A percentile compares a stretch with the other conserved stretches of the same genome.
phyloP scores from a whole-genome alignment of 2,888 invertebrate genomes.

The Sarcophaga variegata region DNA sequence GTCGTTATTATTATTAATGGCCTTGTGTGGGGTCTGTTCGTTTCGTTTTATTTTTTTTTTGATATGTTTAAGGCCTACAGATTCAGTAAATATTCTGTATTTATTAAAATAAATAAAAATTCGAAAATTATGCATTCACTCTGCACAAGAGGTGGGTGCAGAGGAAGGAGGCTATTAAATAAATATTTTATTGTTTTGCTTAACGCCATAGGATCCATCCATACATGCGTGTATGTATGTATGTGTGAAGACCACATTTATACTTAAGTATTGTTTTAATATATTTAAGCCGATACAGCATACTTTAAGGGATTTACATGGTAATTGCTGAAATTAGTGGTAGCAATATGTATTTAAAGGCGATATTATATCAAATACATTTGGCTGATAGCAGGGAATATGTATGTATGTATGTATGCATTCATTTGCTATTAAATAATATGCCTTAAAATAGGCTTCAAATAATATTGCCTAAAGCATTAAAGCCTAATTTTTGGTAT shows the following conservation, averaged over 20 bases:
- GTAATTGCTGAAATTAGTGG: slow-evolving; percentile 14
- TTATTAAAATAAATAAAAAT: not conserved
- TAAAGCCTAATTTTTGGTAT: no score
- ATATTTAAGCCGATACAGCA: not conserved
- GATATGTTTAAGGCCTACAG: not conserved
- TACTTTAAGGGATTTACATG: slow-evolving; percentile 20
- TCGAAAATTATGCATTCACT: not conserved
- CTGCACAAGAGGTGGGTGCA: not conserved
- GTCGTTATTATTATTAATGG: not conserved
- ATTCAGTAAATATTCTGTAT: not conserved
- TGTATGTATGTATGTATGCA: no score
- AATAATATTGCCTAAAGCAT: no score
- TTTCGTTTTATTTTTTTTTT: not conserved
- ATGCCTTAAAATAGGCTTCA: no score
- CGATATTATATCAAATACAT: not conserved
- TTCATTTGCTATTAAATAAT: no score
- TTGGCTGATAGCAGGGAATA: no score
- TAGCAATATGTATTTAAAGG: not conserved
- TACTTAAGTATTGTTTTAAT: not conserved
- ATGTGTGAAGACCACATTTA: not conserved
- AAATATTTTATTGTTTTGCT: not conserved
- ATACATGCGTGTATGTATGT: slow-evolving; percentile 6
- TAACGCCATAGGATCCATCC: not conserved
- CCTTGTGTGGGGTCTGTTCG: not conserved
- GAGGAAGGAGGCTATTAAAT: not conserved